A percentile compares a stretch with the other conserved stretches of the same genome.
Evolutionary conservation across 2,797 vertebrate genomes (phyloP).

Genomic region (Petrocephalus sullivani): DNA sequence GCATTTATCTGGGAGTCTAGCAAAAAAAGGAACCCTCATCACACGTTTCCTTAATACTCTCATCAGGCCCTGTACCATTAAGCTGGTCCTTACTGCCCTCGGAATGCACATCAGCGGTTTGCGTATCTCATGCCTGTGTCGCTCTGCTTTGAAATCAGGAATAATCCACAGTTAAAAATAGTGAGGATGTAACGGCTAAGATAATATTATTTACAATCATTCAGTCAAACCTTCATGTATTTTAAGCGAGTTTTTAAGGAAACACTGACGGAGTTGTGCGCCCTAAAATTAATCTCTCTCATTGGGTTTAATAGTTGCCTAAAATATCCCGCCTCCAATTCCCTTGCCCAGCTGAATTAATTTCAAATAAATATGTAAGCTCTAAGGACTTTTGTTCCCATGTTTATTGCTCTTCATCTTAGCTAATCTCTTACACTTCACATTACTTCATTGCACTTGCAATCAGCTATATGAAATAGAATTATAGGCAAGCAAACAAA

Average conservation of each 20-base stretch:
- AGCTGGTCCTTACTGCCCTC: not conserved
- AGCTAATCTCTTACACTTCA: not conserved
- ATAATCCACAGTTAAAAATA: not conserved
- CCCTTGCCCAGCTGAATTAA: not conserved
- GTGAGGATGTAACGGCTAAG: not conserved
- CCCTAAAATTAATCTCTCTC: not conserved
- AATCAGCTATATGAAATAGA: not conserved
- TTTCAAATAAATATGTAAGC: not conserved
- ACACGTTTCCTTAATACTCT: not conserved
- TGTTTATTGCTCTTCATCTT: not conserved
- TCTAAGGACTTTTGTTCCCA: not conserved
- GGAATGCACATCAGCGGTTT: not conserved
- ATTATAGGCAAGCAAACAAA: not conserved
- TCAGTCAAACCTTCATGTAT: not conserved
- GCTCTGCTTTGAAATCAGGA: not conserved
- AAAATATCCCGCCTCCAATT: not conserved
- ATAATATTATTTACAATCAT: not conserved
- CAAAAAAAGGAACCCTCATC: not conserved
- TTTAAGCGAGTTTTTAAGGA: not conserved
- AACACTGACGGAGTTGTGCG: not conserved
- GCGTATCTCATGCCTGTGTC: not conserved
- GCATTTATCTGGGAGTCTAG: not conserved
- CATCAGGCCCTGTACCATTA: not conserved
- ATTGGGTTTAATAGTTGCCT: not conserved
- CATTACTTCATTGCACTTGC: not conserved